phyloP scores from a whole-genome alignment of 2,888 invertebrate genomes.

The Ligdia adustata region DNA sequence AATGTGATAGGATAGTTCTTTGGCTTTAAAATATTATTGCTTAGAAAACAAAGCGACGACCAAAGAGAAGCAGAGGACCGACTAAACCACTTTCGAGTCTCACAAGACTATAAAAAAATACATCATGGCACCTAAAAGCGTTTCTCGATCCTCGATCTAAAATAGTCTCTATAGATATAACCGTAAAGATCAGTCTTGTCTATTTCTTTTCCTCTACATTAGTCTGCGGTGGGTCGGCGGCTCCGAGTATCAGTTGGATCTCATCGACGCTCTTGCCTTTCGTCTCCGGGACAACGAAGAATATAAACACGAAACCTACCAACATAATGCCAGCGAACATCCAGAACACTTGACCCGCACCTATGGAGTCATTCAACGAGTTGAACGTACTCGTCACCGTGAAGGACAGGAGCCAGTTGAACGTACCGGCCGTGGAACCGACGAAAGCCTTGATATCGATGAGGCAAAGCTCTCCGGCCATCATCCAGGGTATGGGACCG shows the following conservation, averaged over 20 bases:
- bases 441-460: conserved; percentile 91
- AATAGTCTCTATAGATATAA: conserved; percentile 48
- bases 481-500: conserved; percentile 95
- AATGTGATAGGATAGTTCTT: conserved; percentile 51
- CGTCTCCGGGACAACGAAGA: conserved; percentile 87
- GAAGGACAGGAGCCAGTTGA: conserved; percentile 93
- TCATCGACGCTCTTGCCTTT: conserved; percentile 89
- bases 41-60: conserved; percentile 47
- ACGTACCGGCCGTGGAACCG: conserved; percentile 90
- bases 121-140: conserved; percentile 17
- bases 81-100: conserved; percentile 25
- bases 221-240: conserved; percentile 49
- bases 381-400: conserved; percentile 90
- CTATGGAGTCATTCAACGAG: conserved; percentile 81
- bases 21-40: conserved; percentile 61
- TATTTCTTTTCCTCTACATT: conserved; percentile 63
- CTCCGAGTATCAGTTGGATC: conserved; percentile 82
- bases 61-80: conserved; percentile 38
- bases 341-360: conserved; percentile 88
- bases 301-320: conserved; percentile 87
- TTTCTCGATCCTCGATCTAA: conserved; percentile 11
- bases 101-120: conserved; percentile 7
- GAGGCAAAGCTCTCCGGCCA: conserved; percentile 91
- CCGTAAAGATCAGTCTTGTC: conserved; percentile 59
- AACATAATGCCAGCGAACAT: conserved; percentile 88